Percentiles rank a stretch among this genome's conserved stretches.
Evolutionary conservation across 2,888 invertebrate species (phyloP).

Genomic region (Xestia xanthographa): DNA sequence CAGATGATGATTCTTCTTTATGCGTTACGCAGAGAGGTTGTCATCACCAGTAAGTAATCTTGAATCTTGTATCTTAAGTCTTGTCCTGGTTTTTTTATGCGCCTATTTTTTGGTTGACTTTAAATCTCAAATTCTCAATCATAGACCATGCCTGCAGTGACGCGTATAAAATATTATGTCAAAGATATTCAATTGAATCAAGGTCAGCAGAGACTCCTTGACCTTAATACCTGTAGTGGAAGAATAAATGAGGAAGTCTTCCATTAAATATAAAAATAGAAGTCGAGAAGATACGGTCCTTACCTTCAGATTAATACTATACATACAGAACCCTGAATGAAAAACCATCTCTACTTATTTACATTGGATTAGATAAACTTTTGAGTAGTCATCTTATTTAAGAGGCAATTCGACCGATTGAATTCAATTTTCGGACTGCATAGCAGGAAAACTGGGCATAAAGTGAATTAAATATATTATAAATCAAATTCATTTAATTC

Average conservation of each 20-base stretch:
- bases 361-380: neutral
- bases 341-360: neutral
- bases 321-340: neutral
- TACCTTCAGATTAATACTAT: neutral
- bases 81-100: neutral
- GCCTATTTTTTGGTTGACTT: too few relatives aligned
- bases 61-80: too few relatives aligned
- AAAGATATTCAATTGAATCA: constrained; percentile 35
- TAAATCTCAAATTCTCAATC: too few relatives aligned
- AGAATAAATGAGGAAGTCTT: constrained; percentile 42
- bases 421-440: neutral
- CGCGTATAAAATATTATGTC: neutral
- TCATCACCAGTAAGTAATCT: neutral
- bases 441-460: neutral
- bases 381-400: too few relatives aligned
- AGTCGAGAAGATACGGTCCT: neutral
- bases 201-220: constrained; percentile 19
- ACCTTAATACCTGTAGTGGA: neutral
- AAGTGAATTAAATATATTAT: neutral
- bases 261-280: constrained; percentile 35
- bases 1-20: neutral
- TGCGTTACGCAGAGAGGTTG: neutral
- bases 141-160: constrained; percentile 1
- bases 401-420: too few relatives aligned
- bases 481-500: too few relatives aligned